Percentiles rank a stretch among this genome's conserved stretches.
phyloP scores from a whole-genome alignment of 2,888 invertebrate genomes.

The Celastrina argiolus region DNA sequence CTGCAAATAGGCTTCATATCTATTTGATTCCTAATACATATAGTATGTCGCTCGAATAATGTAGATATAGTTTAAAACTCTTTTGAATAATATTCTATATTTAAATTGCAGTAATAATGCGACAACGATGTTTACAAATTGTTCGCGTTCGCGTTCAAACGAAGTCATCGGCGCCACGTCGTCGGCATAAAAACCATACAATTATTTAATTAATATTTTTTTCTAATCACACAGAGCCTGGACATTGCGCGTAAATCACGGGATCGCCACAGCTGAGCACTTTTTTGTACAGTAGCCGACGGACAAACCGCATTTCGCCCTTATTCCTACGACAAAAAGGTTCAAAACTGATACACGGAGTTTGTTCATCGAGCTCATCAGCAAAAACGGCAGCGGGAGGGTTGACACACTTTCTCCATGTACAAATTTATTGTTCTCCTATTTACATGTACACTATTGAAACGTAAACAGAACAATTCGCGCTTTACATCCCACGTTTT shows the following conservation, averaged over 20 bases:
- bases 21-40: too few relatives aligned
- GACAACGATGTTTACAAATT: too few relatives aligned
- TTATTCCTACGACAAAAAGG: neutral
- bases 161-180: neutral
- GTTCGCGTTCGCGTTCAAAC: too few relatives aligned
- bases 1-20: too few relatives aligned
- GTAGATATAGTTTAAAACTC: too few relatives aligned
- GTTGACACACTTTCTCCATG: slow-evolving; percentile 1
- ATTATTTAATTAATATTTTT: neutral
- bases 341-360: neutral
- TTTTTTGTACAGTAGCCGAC: neutral
- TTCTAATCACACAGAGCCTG: neutral
- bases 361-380: neutral
- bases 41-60: too few relatives aligned
- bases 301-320: neutral
- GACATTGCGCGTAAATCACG: neutral
- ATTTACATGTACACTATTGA: neutral
- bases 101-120: too few relatives aligned
- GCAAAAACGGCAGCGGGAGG: slow-evolving; percentile 12
- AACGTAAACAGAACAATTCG: neutral
- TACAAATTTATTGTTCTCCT: neutral
- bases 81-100: too few relatives aligned
- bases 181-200: neutral
- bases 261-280: neutral
- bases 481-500: neutral